Base-by-base conservation (phyloP, 2,888 invertebrate genomes). In the Deilephila porcellus region DNA sequence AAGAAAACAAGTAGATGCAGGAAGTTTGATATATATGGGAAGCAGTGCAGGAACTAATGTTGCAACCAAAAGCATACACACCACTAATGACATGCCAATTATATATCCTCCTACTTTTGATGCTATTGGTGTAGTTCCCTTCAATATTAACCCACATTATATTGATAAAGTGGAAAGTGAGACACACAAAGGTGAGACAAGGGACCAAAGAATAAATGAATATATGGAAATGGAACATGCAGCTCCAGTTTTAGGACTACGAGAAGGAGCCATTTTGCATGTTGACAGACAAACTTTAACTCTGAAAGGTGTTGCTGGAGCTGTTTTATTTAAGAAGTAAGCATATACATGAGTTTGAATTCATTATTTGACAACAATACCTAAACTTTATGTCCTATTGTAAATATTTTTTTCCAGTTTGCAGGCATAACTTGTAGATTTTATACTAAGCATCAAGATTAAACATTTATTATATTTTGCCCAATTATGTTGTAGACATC, bases 11-110 rank as follows among this genome's bases (percentile, higher is more conserved):
- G 96, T 97, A 3, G 82, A 96, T 64, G 86, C 95, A 83, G 96
- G 96, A 70, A 96, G 96, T 7, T 85, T 97, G 53, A 95, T 96
- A 3, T 98, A 97, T 82, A 96, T 98, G 76, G 97, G 97, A 20
- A 96, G 96, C 79, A 97, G 97, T 91, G 98, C 98, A 74, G 98
- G 98, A 64, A 97, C 97, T 19, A 98, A 98, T 94, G 97, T 98
- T 19, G 97, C 97, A 14, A 97, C 98, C 1, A 93, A 93, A 78
- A 97, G 96, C 79, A 98, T 98, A 81, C 95, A 96, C 82, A 98
- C 98, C 5, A 98, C 98, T 70, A 98, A 98, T 93, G 98, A 98
- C 86, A 98, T 98, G 98, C 98, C 98, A 4, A 97, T 98, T 74
- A 96, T 95, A n/a, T 96, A 95, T 87, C 97, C 97, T 60, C 97